Percentiles rank a stretch among this genome's conserved stretches.
phyloP scores from a whole-genome alignment of 2,113 vertebrate species.

The Myxocyprinus asiaticus region DNA sequence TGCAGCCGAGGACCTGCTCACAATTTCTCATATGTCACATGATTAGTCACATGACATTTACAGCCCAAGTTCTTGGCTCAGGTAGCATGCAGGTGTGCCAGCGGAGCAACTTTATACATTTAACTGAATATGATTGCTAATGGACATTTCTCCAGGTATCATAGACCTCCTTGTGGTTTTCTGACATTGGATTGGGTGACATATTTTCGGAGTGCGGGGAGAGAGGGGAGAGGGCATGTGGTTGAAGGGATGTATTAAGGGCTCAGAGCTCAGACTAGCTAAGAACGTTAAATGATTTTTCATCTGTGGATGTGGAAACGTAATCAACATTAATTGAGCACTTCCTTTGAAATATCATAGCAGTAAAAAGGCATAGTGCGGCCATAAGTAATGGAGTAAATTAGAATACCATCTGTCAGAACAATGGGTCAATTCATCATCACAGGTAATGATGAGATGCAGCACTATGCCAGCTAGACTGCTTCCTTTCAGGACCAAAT shows the following conservation, averaged over 20 bases:
- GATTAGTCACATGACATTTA: no score
- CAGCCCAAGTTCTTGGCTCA: no score
- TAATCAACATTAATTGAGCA: conserved; percentile 14
- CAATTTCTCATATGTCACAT: conserved; percentile 43
- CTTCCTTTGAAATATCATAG: conserved; percentile 10
- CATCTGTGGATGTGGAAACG: conserved; percentile 28
- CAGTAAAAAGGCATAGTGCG: not conserved
- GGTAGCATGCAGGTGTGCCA: no score
- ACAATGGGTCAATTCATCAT: conserved; percentile 42
- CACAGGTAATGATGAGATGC: conserved; percentile 31
- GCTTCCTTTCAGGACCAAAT: conserved; percentile 5
- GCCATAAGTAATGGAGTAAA: conserved; percentile 1
- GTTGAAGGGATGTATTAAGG: no score
- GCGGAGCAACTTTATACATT: no score
- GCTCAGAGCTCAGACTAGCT: not conserved
- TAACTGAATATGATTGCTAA: no score
- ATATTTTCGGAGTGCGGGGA: no score
- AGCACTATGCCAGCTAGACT: conserved; percentile 27
- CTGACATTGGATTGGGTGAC: no score
- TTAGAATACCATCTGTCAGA: conserved; percentile 38
- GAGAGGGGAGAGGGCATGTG: no score
- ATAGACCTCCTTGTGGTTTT: no score
- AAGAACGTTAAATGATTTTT: not conserved
- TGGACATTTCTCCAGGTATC: no score
- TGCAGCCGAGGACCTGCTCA: conserved; percentile 39